Percentiles rank a stretch among this genome's conserved stretches.
These are phyloP conservation scores for Archocentrus centrarchus DNA, from an alignment of 2,113 vertebrate species.

Conservation along the genomic window DNA sequence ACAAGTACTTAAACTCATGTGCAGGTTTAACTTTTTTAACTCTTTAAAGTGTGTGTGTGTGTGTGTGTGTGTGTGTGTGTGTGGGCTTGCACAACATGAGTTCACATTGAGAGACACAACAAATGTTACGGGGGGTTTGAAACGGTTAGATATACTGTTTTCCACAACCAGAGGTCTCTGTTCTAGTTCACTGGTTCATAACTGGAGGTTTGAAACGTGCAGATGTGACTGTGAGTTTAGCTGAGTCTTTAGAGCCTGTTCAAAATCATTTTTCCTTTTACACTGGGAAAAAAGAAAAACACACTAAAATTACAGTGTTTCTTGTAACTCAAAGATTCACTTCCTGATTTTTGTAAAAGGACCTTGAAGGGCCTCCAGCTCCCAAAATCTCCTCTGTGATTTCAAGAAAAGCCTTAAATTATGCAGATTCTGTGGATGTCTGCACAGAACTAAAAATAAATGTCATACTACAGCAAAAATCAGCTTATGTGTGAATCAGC, in stretches of 20 bases:
- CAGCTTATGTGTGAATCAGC: background rate
- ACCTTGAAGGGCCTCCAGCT: constrained; percentile 17
- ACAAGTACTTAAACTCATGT: background rate
- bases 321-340: constrained; percentile 57
- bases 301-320: constrained; percentile 10
- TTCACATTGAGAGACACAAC: background rate
- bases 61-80: no score
- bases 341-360: constrained; percentile 57
- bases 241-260: constrained; percentile 5
- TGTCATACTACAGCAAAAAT: background rate
- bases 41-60: no score
- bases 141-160: background rate
- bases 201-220: constrained; percentile 11
- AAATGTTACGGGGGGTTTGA: background rate
- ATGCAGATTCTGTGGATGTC: background rate
- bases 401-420: background rate
- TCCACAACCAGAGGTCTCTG: constrained; percentile 15
- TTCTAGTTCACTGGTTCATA: constrained; percentile 42
- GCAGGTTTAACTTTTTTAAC: no score
- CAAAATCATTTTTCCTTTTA: constrained; percentile 6
- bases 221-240: background rate
- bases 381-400: constrained; percentile 6
- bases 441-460: background rate
- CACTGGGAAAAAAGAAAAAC: background rate
- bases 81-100: background rate